Conservation (phyloP, 2,113 vertebrate genomes). For the Sterrhoptilus dennistouni region DNA sequence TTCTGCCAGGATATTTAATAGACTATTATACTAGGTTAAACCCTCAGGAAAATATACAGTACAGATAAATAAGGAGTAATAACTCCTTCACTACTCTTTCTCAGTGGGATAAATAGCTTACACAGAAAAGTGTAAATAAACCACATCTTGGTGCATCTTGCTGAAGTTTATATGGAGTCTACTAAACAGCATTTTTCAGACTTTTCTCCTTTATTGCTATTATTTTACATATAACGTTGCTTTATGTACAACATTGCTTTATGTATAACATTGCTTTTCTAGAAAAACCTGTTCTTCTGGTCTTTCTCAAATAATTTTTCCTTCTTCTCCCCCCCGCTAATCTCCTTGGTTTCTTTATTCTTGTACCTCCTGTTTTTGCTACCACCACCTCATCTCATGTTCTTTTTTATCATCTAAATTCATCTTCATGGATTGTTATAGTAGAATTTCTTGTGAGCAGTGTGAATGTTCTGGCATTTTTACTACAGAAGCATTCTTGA, state of each 20-base stretch:
- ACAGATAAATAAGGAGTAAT: not conserved
- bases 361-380: not conserved
- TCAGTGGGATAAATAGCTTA: not conserved
- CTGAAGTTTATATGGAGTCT: not conserved
- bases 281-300: not conserved
- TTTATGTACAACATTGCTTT: not conserved
- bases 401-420: not conserved
- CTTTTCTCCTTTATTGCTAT: not conserved
- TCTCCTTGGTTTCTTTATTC: not conserved
- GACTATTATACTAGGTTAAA: not conserved
- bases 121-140: not conserved
- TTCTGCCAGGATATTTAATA: not conserved
- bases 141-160: not conserved
- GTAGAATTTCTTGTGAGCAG: not conserved
- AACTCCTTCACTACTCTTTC: not conserved
- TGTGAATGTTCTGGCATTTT: not conserved
- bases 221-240: not conserved
- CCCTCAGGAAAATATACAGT: not conserved
- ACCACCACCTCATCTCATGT: rapidly evolving
- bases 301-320: not conserved
- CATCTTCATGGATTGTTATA: not conserved
- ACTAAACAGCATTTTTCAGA: not conserved
- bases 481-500: not conserved
- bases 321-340: too few relatives aligned
- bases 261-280: not conserved